Conservation (phyloP, 2,888 invertebrate species). For the Branchipolynoe longqiensis region DNA sequence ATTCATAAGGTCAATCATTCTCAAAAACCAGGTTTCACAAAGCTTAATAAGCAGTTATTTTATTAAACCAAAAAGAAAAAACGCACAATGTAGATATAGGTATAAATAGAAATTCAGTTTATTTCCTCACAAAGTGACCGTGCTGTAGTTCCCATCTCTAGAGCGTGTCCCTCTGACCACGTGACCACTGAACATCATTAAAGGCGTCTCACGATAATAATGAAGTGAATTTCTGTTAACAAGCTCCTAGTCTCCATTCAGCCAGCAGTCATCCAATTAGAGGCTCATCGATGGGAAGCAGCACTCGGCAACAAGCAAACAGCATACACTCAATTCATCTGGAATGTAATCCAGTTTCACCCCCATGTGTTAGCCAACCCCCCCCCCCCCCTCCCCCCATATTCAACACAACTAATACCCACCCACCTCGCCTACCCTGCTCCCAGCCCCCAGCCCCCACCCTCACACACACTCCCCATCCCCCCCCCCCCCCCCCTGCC, state of each 20-base stretch:
- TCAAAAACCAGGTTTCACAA: too few species aligned
- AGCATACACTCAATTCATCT: slow-evolving; percentile 1
- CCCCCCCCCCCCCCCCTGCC: background rate
- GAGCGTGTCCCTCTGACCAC: background rate
- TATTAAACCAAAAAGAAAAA: background rate
- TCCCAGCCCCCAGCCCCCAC: background rate
- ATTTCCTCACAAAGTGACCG: slow-evolving; percentile 32
- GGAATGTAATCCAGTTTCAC: slow-evolving; percentile 21
- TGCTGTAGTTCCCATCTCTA: slow-evolving; percentile 32
- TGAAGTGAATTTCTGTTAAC: slow-evolving; percentile 31
- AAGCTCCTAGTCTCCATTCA: background rate
- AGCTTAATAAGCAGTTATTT: too few species aligned
- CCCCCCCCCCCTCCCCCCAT: background rate
- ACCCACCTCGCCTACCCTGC: background rate
- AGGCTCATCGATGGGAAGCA: background rate
- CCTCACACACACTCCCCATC: too few species aligned
- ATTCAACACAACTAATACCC: background rate
- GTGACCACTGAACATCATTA: background rate
- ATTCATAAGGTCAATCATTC: too few species aligned
- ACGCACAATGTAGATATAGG: background rate
- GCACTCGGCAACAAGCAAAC: background rate
- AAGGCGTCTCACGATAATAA: background rate
- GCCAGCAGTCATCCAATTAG: background rate
- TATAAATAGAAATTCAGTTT: slow-evolving; percentile 42
- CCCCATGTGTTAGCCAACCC: background rate